Conservation (phyloP, 2,797 vertebrate species). For the Emydoidea blandingii region DNA sequence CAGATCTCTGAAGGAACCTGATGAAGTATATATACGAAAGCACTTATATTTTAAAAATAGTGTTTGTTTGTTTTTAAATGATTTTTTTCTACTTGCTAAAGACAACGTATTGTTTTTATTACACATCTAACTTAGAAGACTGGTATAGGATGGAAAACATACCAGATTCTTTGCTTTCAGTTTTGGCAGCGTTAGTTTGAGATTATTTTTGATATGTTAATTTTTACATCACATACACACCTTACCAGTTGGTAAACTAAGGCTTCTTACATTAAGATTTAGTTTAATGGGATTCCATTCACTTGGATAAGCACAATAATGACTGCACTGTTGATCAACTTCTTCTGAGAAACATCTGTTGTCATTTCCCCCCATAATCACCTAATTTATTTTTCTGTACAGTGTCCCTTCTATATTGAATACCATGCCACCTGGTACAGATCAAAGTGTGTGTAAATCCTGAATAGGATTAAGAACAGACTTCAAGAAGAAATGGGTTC, state of each 20-base stretch:
- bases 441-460: neutral
- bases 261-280: constrained; percentile 57
- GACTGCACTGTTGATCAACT: neutral
- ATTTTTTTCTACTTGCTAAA: neutral
- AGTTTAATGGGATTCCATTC: constrained; percentile 18
- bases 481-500: neutral
- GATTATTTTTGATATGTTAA: constrained; percentile 12
- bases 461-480: rapidly evolving
- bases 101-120: neutral
- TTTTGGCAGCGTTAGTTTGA: neutral
- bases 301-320: constrained; percentile 29
- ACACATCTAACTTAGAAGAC: neutral
- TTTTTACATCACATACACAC: neutral
- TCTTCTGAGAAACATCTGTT: neutral
- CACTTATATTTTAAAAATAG: neutral
- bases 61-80: neutral
- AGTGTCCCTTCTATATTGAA: neutral
- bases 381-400: rapidly evolving
- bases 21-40: neutral
- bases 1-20: neutral
- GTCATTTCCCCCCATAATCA: neutral
- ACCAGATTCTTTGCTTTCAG: neutral
- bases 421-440: neutral
- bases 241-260: neutral
- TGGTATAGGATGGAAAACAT: neutral